Conservation (phyloP, 2,113 vertebrate species). For the Tachuris rubrigastra region DNA sequence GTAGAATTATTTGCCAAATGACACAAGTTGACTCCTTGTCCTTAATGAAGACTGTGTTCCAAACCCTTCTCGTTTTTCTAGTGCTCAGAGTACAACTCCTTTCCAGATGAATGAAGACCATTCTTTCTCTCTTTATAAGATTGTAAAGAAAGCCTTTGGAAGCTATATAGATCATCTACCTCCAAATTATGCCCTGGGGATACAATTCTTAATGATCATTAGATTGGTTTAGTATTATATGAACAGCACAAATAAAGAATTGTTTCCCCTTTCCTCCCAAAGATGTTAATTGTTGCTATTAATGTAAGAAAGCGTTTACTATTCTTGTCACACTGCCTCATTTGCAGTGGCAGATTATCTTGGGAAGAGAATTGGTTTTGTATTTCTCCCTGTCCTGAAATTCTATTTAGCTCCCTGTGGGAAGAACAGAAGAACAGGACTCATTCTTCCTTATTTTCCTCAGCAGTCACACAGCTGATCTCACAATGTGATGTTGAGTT, state of each 20-base stretch:
- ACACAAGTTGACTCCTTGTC: neutral
- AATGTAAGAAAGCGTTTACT: neutral
- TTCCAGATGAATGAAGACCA: neutral
- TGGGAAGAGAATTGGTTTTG: neutral
- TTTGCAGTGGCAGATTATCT: neutral
- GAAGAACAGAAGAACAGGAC: neutral
- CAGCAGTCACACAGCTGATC: neutral
- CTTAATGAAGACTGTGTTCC: neutral
- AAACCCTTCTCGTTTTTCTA: neutral
- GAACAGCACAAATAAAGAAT: neutral
- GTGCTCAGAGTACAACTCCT: neutral
- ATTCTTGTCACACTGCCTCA: conserved; percentile 10
- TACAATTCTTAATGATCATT: neutral
- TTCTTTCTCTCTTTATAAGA: neutral
- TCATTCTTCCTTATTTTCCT: neutral
- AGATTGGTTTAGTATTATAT: neutral
- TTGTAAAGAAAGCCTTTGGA: neutral
- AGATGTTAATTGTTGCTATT: neutral
- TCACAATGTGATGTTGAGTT: neutral
- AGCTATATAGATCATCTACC: neutral
- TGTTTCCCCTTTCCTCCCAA: neutral
- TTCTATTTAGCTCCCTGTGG: neutral
- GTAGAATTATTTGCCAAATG: neutral
- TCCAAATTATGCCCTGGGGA: neutral
- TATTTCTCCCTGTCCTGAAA: neutral